Conservation (phyloP, 2,797 vertebrate species). For the Malurus leucopterus region DNA sequence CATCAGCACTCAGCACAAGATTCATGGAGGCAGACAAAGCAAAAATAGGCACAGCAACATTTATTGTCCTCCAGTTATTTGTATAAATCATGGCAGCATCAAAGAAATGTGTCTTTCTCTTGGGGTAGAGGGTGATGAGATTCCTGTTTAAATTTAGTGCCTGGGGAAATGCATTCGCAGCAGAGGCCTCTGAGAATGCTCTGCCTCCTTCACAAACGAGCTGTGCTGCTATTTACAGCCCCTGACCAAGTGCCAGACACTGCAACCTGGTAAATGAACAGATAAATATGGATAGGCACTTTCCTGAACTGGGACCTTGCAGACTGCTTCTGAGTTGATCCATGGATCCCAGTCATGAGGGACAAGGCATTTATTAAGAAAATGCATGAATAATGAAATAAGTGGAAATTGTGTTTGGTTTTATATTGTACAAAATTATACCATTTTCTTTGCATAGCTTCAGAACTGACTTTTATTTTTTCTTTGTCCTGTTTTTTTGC, state of each 20-base stretch:
- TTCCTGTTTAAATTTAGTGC: constrained; percentile 28
- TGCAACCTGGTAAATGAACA: not conserved
- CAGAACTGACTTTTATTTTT: not conserved
- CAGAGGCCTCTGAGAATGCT: constrained; percentile 18
- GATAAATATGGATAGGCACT: not conserved
- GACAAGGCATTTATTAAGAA: not conserved
- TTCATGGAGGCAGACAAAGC: not conserved
- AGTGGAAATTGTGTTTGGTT: not conserved
- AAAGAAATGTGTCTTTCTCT: constrained; percentile 5
- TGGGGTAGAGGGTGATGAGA: not conserved
- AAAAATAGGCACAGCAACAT: rapidly evolving
- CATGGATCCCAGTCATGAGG: not conserved
- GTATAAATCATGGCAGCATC: not conserved
- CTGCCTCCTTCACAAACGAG: not conserved
- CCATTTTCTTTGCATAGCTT: not conserved
- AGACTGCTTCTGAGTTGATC: not conserved
- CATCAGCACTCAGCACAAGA: not conserved
- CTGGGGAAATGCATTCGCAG: not conserved
- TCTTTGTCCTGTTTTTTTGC: not conserved
- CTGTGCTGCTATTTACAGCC: constrained; percentile 15
- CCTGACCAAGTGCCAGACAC: not conserved
- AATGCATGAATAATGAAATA: not conserved
- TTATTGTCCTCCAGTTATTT: not conserved
- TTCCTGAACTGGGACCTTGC: not conserved
- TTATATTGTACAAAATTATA: not conserved